These are phyloP conservation scores for Caligus rogercresseyi DNA, from an alignment of 1,140 invertebrate species.

Conservation along the genomic window DNA sequence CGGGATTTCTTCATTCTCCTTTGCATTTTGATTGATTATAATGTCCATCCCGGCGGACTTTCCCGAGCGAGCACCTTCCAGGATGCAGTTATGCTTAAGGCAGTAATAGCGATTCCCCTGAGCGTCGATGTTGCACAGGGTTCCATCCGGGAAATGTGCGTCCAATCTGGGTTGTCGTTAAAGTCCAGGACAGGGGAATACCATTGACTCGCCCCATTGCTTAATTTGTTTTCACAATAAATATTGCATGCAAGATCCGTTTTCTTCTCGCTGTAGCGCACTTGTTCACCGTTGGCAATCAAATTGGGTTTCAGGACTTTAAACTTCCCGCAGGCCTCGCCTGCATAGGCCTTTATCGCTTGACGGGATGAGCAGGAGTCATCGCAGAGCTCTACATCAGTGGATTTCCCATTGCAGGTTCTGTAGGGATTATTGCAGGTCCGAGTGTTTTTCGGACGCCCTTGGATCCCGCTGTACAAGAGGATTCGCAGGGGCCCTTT, in stretches of 20 bases:
- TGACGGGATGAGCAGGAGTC: background rate
- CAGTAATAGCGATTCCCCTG: background rate
- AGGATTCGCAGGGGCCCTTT: background rate
- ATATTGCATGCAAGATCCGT: background rate
- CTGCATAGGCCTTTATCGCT: background rate
- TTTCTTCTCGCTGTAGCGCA: background rate
- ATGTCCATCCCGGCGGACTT: background rate
- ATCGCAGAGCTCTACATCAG: background rate
- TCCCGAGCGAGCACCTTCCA: background rate
- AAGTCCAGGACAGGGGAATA: constrained; percentile 53
- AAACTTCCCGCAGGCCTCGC: background rate
- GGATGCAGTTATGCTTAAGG: background rate
- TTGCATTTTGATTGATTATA: background rate
- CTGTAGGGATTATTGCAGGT: too few species aligned
- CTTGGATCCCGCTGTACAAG: background rate
- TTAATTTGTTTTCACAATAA: background rate
- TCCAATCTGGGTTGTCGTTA: constrained; percentile 36
- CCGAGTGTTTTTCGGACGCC: background rate
- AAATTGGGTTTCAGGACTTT: background rate
- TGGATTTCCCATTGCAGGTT: background rate
- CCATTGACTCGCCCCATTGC: constrained; percentile 38
- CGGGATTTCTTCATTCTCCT: background rate
- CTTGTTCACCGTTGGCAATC: background rate
- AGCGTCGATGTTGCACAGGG: constrained; percentile 45
- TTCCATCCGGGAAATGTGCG: constrained; percentile 53